Percentiles rank a stretch among this genome's conserved stretches.
Evolutionary conservation across 1,140 invertebrate genomes (phyloP).

Genomic region (Neodiprion pinetum): DNA sequence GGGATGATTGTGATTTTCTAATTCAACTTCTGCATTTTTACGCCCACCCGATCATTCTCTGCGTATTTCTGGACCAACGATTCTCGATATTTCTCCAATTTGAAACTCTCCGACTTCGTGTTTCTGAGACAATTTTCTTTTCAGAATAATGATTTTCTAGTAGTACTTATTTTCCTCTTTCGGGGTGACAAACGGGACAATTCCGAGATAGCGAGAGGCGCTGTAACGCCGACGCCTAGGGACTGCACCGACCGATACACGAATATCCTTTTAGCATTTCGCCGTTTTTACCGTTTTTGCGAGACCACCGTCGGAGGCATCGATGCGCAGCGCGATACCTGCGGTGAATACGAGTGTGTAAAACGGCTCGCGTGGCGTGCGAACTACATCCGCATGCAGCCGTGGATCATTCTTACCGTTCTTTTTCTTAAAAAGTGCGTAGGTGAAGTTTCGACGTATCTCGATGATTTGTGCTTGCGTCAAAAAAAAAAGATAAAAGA

Average conservation of each 20-base stretch:
- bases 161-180: neutral
- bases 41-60: too few relatives aligned
- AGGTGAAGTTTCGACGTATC: neutral
- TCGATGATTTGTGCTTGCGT: neutral
- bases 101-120: neutral
- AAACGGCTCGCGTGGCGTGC: neutral
- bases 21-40: too few relatives aligned
- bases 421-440: neutral
- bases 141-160: neutral
- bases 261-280: constrained; percentile 49
- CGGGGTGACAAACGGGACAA: neutral
- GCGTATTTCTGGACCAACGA: too few relatives aligned
- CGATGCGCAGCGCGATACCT: neutral
- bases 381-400: neutral
- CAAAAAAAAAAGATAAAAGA: too few relatives aligned
- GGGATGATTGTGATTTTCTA: too few relatives aligned
- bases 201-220: neutral
- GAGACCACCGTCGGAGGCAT: neutral
- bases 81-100: too few relatives aligned
- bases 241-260: constrained; percentile 44
- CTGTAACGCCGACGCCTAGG: constrained; percentile 27
- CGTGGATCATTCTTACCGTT: neutral
- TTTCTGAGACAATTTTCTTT: neutral
- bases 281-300: neutral
- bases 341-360: neutral